Percentiles rank a stretch among this genome's conserved stretches.
Evolutionary conservation across 2,888 invertebrate genomes (phyloP).

Genomic region (Epinotia nisella): DNA sequence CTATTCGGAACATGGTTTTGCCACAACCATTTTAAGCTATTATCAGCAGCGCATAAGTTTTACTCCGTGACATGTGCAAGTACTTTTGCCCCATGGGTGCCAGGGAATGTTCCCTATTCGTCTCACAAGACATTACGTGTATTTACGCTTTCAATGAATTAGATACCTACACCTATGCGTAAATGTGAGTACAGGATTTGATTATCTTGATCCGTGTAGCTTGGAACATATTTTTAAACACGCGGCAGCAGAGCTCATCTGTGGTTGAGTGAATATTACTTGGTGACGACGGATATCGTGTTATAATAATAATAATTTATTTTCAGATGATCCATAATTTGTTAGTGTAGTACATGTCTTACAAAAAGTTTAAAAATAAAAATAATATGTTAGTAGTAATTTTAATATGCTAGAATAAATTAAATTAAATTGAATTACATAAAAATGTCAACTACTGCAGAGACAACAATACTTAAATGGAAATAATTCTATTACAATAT

Average conservation of each 20-base stretch:
- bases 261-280: slow-evolving; percentile 3
- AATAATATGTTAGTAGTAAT: neutral
- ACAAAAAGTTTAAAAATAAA: too few relatives aligned
- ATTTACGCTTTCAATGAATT: slow-evolving; percentile 19
- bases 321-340: too few relatives aligned
- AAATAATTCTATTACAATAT: too few relatives aligned
- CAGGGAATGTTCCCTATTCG: slow-evolving; percentile 9
- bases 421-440: too few relatives aligned
- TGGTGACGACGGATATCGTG: neutral
- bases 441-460: too few relatives aligned
- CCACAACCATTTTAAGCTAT: slow-evolving; percentile 13
- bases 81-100: slow-evolving; percentile 13
- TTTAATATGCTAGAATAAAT: too few relatives aligned
- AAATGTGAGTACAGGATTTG: slow-evolving; percentile 19
- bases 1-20: neutral
- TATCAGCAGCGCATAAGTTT: slow-evolving; percentile 18
- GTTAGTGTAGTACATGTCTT: too few relatives aligned
- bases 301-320: too few relatives aligned
- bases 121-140: slow-evolving; percentile 23
- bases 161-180: neutral
- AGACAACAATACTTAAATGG: too few relatives aligned
- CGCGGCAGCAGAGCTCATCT: neutral
- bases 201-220: slow-evolving; percentile 9
- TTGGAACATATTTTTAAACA: slow-evolving; percentile 9
- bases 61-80: neutral